phyloP scores from a whole-genome alignment of 2,888 invertebrate genomes.

The Sympetrum striolatum region DNA sequence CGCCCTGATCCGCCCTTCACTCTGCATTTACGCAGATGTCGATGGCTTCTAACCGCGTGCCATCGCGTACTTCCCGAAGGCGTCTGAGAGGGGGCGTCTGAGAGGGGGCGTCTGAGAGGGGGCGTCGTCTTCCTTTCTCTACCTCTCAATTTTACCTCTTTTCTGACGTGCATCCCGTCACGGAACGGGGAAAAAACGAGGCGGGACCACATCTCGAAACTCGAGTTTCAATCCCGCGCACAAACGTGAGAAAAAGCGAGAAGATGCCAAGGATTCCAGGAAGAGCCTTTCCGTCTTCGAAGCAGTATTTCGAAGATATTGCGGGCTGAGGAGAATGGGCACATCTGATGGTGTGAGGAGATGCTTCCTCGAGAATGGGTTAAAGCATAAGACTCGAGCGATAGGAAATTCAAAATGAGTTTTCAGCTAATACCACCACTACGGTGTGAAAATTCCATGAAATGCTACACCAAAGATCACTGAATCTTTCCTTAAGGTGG shows the following conservation, averaged over 20 bases:
- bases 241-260: neutral
- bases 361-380: too few relatives aligned
- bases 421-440: too few relatives aligned
- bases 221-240: neutral
- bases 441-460: too few relatives aligned
- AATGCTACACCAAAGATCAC: too few relatives aligned
- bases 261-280: neutral
- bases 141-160: neutral
- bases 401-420: too few relatives aligned
- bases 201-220: neutral
- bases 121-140: neutral
- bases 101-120: too few relatives aligned
- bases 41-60: neutral
- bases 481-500: too few relatives aligned
- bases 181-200: neutral
- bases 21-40: neutral
- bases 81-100: too few relatives aligned
- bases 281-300: neutral
- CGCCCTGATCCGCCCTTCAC: too few relatives aligned
- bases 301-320: neutral
- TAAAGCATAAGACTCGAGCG: too few relatives aligned
- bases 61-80: neutral
- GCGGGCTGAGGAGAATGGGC: neutral
- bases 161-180: neutral
- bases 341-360: neutral